Conservation (phyloP, 1,140 invertebrate genomes). For the Rhizoglyphus robini region DNA sequence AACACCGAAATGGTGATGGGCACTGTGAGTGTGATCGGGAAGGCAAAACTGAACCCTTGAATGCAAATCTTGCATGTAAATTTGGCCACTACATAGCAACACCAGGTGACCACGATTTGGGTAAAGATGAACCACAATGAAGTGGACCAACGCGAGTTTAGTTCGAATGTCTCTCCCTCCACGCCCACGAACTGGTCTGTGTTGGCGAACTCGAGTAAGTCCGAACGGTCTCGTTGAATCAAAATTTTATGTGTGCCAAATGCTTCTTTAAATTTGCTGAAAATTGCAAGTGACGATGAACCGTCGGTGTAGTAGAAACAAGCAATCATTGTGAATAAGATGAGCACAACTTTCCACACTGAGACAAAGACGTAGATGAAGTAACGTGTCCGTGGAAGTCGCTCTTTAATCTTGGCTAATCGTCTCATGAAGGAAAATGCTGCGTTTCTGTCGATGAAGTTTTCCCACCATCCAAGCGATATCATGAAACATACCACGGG, state of each 20-base stretch:
- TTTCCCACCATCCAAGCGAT: constrained; percentile 92
- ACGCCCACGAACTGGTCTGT: constrained; percentile 20
- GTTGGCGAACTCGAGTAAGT: constrained; percentile 1
- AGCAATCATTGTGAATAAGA: constrained; percentile 40
- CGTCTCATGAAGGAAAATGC: constrained; percentile 48
- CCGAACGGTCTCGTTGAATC: constrained; percentile 11
- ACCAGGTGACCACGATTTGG: constrained; percentile 64
- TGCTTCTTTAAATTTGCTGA: constrained; percentile 23
- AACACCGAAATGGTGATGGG: constrained; percentile 73
- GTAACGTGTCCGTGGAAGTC: constrained; percentile 58
- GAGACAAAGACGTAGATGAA: constrained; percentile 36
- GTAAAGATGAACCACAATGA: constrained; percentile 63
- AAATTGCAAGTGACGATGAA: constrained; percentile 15
- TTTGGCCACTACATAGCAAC: constrained; percentile 81
- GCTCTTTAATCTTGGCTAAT: constrained; percentile 64
- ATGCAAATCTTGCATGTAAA: constrained; percentile 93
- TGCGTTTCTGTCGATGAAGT: constrained; percentile 59
- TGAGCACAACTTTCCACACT: constrained; percentile 32
- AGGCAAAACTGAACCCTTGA: constrained; percentile 84
- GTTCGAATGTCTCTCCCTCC: constrained; percentile 23
- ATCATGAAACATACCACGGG: constrained; percentile 66
- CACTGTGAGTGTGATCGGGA: constrained; percentile 79
- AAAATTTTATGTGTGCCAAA: constrained; percentile 25
- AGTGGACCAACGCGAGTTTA: constrained; percentile 22
- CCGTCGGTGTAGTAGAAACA: constrained; percentile 46